These are phyloP conservation scores for Scolopax mira DNA, from an alignment of 2,113 vertebrate genomes.

Conservation along the genomic window DNA sequence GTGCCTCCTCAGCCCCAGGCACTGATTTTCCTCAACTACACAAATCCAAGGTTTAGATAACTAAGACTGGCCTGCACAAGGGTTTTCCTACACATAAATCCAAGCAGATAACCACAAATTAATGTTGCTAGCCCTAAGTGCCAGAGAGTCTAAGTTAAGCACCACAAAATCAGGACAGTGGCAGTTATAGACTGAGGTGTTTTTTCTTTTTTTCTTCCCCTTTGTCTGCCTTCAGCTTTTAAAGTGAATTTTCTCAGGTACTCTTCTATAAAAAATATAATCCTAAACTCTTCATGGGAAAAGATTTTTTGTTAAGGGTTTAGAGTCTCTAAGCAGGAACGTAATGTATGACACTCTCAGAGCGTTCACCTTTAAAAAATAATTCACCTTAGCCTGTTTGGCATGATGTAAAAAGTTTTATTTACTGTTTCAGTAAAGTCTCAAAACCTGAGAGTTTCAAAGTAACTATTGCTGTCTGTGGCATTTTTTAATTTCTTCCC, in stretches of 20 bases:
- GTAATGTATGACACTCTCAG: accelerated
- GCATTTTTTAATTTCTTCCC: not conserved
- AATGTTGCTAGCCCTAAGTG: not conserved
- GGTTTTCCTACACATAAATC: not conserved
- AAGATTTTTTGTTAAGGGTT: not conserved
- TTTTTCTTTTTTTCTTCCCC: not conserved
- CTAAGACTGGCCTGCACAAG: accelerated
- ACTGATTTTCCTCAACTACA: not conserved
- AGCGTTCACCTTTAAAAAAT: not conserved
- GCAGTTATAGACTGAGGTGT: not conserved
- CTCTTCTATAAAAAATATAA: not conserved
- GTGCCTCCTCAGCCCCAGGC: no score
- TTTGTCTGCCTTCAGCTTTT: not conserved
- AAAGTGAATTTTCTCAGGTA: not conserved
- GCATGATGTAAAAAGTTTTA: not conserved
- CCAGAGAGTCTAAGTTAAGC: not conserved
- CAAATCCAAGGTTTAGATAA: not conserved
- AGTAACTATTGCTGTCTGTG: not conserved
- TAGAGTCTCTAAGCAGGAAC: not conserved
- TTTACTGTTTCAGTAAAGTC: not conserved
- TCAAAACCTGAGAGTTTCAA: not conserved
- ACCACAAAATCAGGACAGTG: not conserved
- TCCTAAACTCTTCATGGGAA: not conserved
- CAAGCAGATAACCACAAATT: not conserved
- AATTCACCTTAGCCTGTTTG: not conserved